Evolutionary conservation across 2,113 vertebrate species (phyloP).

Genomic region (Poecilia latipinna): DNA sequence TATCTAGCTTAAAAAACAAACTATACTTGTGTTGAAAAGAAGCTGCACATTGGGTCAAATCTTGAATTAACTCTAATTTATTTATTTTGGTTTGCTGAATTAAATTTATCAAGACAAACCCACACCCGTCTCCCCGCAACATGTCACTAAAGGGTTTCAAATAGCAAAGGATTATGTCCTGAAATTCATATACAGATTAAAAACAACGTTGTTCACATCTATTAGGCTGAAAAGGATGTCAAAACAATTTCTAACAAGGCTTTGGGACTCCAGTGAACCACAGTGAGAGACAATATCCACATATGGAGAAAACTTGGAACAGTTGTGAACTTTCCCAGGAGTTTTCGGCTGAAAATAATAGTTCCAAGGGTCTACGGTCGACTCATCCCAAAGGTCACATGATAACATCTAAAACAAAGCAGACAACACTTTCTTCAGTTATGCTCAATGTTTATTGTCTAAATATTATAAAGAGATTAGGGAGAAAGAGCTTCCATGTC

Average conservation of each 20-base stretch:
- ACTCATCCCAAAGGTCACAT: not conserved
- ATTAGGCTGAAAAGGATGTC: not conserved
- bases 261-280: not conserved
- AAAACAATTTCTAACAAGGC: not conserved
- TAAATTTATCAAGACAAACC: too few relatives aligned
- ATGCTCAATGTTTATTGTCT: not conserved
- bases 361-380: not conserved
- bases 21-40: too few relatives aligned
- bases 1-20: too few relatives aligned
- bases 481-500: not conserved
- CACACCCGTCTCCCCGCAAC: too few relatives aligned
- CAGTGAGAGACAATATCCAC: not conserved
- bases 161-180: not conserved
- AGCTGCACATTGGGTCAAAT: too few relatives aligned
- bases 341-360: not conserved
- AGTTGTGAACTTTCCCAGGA: not conserved
- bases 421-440: not conserved
- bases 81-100: too few relatives aligned
- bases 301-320: not conserved
- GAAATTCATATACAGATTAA: too few relatives aligned
- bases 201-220: not conserved
- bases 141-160: not conserved
- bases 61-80: too few relatives aligned
- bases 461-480: not conserved
- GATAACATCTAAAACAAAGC: not conserved